A percentile compares a stretch with the other conserved stretches of the same genome.
These are phyloP conservation scores for Trichogramma dendrolimi DNA, from an alignment of 2,888 invertebrate genomes.

Conservation along the genomic window DNA sequence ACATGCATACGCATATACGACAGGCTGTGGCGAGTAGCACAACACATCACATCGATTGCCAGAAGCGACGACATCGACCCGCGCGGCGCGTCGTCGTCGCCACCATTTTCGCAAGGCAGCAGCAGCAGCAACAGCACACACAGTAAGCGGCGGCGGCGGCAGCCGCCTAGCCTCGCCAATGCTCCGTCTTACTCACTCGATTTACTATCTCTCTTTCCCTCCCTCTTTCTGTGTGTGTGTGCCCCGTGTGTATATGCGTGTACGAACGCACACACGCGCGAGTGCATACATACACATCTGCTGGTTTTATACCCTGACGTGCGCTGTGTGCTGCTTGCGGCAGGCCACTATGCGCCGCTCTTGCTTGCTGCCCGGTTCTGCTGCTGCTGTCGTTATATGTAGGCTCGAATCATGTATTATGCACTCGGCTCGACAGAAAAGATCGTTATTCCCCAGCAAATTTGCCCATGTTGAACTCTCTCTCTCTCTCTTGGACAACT, in stretches of 20 bases:
- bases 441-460: neutral
- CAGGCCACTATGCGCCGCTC: conserved; percentile 9
- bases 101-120: too few species aligned
- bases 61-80: too few species aligned
- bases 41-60: too few species aligned
- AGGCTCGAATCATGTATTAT: conserved; percentile 21
- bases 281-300: neutral
- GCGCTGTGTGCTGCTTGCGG: conserved; percentile 9
- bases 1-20: too few species aligned
- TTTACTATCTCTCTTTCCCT: neutral
- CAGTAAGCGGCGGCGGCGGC: too few species aligned
- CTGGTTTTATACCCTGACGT: neutral
- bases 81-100: neutral
- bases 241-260: neutral
- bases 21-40: too few species aligned
- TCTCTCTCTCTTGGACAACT: neutral
- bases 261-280: neutral
- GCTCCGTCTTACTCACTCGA: conserved; percentile 5
- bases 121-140: too few species aligned
- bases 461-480: neutral
- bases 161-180: too few species aligned
- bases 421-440: conserved; percentile 4
- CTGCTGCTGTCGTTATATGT: neutral
- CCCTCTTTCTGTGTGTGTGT: neutral
- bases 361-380: too few species aligned